Evolutionary conservation across 2,113 vertebrate genomes (phyloP), one percentile per base, ranked within the genome.

Genomic region (Phocoena phocoena): DNA sequence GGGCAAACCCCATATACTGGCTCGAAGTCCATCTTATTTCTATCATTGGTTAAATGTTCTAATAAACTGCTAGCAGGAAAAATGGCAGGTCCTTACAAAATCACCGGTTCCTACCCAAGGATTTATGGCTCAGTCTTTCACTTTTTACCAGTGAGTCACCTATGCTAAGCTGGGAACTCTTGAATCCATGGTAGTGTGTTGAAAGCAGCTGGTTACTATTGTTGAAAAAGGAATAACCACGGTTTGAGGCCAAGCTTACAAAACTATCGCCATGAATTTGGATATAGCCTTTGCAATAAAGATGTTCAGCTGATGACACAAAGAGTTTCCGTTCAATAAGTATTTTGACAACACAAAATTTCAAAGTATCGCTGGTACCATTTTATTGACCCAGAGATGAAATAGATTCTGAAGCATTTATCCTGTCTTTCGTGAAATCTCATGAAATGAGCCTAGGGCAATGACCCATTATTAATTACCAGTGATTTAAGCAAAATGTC

Each of bases 321-420:
- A 79, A 2, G 23, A 83, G 28, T 70, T 68, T 87, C 62, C 38
- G 71, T 65, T 87, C 33, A 65, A n/a, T 13, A 25, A 80, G 9
- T 88, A 97, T 88, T 81, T 50, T 68, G 68, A 60, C 63, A 84
- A 86, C 33, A 41, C 41, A 77, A 74, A 94, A 83, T 74, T 89
- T 96, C 33, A 90, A 90, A 85, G 63, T 85, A 67, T 9, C 80
- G 86, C 8, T 84, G 36, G 7, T 77, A 81, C 4, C 41, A 80
- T 38, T 89, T 65, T 79, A 88, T 94, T n/a, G 36, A 80, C 21
- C 36, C 60, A 62, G 44, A 68, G 60, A 87, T 76, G 68, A 92
- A 90, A 88, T 11, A 97, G 58, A 58, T 74, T 83, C 79, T 88
- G n/a, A 84, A 50, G 20, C 3, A 50, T 55, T 81, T 55, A 85